Evolutionary conservation across 2,797 vertebrate species (phyloP).

Genomic region (Typhlichthys subterraneus): DNA sequence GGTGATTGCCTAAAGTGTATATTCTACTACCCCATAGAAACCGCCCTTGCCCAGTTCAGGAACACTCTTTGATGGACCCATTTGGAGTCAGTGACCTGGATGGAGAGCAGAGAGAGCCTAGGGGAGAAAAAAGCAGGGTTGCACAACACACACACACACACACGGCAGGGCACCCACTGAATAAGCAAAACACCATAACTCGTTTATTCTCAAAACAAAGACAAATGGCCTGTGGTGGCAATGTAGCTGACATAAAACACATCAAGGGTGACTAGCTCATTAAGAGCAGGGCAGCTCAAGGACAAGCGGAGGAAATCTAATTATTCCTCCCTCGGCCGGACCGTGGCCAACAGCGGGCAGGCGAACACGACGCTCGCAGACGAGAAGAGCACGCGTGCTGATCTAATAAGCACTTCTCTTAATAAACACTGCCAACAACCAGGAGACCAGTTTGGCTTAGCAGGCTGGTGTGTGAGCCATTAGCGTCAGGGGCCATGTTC

Average conservation of each 20-base stretch:
- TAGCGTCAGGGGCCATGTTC: not conserved
- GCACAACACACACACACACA: conserved; percentile 38
- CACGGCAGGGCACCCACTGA: not conserved
- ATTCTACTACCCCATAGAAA: conserved; percentile 44
- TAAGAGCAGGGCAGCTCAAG: conserved; percentile 57
- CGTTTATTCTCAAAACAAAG: conserved; percentile 24
- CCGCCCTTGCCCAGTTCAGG: not conserved
- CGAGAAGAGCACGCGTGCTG: conserved; percentile 39
- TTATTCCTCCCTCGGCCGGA: conserved; percentile 62
- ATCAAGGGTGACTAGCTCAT: conserved; percentile 56
- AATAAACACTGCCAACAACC: conserved; percentile 31
- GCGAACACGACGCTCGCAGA: conserved; percentile 40
- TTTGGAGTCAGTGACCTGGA: conserved; percentile 72
- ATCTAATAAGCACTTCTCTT: conserved; percentile 31
- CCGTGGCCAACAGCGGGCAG: conserved; percentile 38
- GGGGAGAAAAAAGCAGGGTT: conserved; percentile 31
- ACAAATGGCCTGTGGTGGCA: conserved; percentile 54
- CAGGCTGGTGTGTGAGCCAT: not conserved
- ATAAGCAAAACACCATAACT: too few species aligned
- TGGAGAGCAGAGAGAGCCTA: conserved; percentile 47
- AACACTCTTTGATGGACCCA: conserved; percentile 25
- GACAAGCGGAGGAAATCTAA: conserved; percentile 64
- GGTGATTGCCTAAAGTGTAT: conserved; percentile 50
- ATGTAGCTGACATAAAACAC: conserved; percentile 44
- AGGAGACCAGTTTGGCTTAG: conserved; percentile 29